Base-by-base conservation (phyloP, 2,113 vertebrate genomes). In the Phaetusa simplex region DNA sequence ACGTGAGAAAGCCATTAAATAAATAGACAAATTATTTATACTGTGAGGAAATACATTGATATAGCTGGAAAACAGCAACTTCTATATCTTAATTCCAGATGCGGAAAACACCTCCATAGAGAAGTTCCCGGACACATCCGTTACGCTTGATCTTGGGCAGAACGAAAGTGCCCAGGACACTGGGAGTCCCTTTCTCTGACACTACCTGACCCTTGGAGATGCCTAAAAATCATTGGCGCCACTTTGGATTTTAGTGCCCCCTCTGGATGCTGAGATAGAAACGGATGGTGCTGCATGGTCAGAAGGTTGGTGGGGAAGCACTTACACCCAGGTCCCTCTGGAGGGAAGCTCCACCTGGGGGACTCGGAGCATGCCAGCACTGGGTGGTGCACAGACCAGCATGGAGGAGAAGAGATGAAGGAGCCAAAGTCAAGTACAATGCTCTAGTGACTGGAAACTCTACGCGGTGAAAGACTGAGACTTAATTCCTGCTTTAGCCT, bases 281-380 rank as follows among this genome's bases (percentile, higher is more conserved):
- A 62, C 2, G 52, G 56, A 43, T 8, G 23, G 50, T 64, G 1
- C 3, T 32, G 36, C 22, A 36, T 0, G 1, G 38, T 38, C 32
- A 88, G 72, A 70, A 86, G 42, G 20, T 69, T 76, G 38, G 38
- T 61, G 56, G 49, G 52, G 43, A 87, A 61, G 38, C 32, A 74
- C 32, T 78, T 53, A n/a, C 30, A 62, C 5, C 5, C n/a, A 47
- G 22, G 17, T 82, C 3, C 16, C 38, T 73, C 55, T 52, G 29
- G 6, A 72, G 26, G 15, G 29, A 22, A 90, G 47, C 7, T 70
- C 40, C 36, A 45, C 34, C 23, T 70, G 27, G 6, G 38, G 58
- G 18, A 6, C 36, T 86, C 61, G 77, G 30, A 76, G 47, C 11
- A 29, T 24, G 29, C 50, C 14, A 53, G 26, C 56, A 52, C 43